Evolutionary conservation across 2,888 invertebrate genomes (phyloP), one percentile per base, ranked within the genome.

Genomic region (Xylota segnis): DNA sequence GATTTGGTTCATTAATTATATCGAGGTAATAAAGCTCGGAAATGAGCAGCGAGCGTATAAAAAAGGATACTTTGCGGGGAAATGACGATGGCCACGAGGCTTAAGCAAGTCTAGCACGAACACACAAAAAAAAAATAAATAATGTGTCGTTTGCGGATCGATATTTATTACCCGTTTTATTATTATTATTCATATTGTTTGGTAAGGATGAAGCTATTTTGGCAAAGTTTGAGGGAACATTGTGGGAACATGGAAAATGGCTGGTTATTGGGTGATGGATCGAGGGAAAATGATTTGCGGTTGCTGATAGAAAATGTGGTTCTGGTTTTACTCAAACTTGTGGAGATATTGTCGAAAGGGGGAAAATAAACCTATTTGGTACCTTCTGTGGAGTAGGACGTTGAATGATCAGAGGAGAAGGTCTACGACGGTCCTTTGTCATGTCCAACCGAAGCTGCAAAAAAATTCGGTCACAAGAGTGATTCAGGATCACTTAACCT

Each of bases 1-100:
- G 77, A 78, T 81, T 84, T 76, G 84, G 58, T 79, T 81, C 84
- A 84, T 84, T 84, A 84, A 84, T 84, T 81, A 84, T 71, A 84
- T 81, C 65, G 66, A 40, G 70, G 84, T 76, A 81, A 84, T 84
- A 84, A 81, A 84, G 84, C 65, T 47, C 18, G 16, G 56, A 68
- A 63, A 72, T 56, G 75, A 65, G 70, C 50, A 81, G 78, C 54
- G 37, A 23, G 27, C 18, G 58, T 72, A 66, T 58, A 75, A 83
- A 72, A 66, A 77, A 54, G 68, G 50, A 63, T 61, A 61, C 29
- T 47, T 14, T 56, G 59, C 18, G 59, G 45, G 2, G 34, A 16
- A 10, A 34, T 16, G 56, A 75, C 54, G 45, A 9, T 29, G 37
- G 14, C 14, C 32, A 71, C 50, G 18, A 59, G 59, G 40, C 23